Evolutionary conservation across 2,888 invertebrate genomes (phyloP), one percentile per base, ranked within the genome.

Genomic region (Sinhomidia bicolor): DNA sequence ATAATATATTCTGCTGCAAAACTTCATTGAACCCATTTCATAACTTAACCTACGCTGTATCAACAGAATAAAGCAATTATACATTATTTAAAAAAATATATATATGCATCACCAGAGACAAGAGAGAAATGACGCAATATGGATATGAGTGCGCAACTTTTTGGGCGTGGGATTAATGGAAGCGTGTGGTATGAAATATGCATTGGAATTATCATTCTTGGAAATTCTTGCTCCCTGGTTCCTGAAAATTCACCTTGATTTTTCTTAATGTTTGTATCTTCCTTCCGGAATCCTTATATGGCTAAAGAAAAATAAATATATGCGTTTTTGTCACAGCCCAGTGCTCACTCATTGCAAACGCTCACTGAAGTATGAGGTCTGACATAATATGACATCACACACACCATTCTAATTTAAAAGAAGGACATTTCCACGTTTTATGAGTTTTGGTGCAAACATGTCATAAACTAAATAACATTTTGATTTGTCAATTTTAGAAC

Each of bases 1-100:
- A 1, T 65, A 12, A 65, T 29, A 26, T 32, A 9, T 65, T 23
- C 23, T 47, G 44, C 3, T 32, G 1, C 17, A 14, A 68, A 26
- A 47, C 60, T 65, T 81, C 65, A 81, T 51, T 81, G 68, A 81
- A 81, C 68, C 9, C 17, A 3, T 17, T 6, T 57, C 6, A 14
- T 62, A 29, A 29, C 14, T 62, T 14, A 62, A 29, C 2, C 9
- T 29, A 4, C 1, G 29, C 29, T 62, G 7, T 29, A 12, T 1
- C 6, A 29, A 14, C 20, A 5, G 17, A 32, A n/a, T 54, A 29
- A 54, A 54, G 44, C 26, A 23, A 10, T 76, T 26, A 44, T 3
- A n/a, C n/a, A n/a, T n/a, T n/a, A n/a, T 51, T 14, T n/a, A 14
- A 51, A 51, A 57, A 57, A 23, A 2, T 57, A 23, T 7, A 57